phyloP scores from a whole-genome alignment of 2,113 vertebrate genomes.

The Macaca nemestrina region DNA sequence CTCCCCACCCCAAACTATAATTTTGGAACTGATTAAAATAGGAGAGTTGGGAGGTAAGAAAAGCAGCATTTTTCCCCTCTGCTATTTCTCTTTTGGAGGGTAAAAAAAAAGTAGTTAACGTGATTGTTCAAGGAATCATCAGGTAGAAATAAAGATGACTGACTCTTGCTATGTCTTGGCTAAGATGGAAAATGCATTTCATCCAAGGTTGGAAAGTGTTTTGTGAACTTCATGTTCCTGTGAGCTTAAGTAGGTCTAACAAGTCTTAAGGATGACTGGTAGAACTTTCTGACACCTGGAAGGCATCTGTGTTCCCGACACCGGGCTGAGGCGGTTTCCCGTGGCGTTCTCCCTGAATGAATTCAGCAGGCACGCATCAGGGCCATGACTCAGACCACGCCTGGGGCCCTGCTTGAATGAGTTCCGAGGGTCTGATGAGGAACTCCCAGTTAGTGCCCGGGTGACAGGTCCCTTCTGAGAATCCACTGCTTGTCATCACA shows the following conservation, averaged over 20 bases:
- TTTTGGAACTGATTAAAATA: conserved; percentile 1
- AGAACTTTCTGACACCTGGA: neutral
- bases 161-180: conserved; percentile 50
- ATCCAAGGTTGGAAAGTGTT: conserved; percentile 53
- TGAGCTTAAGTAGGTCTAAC: conserved; percentile 69
- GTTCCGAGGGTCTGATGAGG: conserved; percentile 33
- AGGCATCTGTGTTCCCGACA: neutral
- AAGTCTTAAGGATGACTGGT: conserved; percentile 57
- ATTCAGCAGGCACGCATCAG: neutral
- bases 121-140: conserved; percentile 15
- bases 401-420: neutral
- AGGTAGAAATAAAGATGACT: conserved; percentile 70
- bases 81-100: conserved; percentile 22
- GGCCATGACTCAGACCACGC: neutral
- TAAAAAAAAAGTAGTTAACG: neutral
- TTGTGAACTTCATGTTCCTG: conserved; percentile 48
- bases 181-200: conserved; percentile 10
- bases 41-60: neutral
- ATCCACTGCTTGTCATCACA: neutral
- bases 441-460: neutral
- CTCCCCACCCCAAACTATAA: neutral
- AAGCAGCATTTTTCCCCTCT: neutral
- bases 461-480: neutral
- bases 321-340: neutral
- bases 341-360: conserved; percentile 49